Evolutionary conservation across 37 sponge, comb jelly and placozoan species (phyloP).

Genomic region (Ephydatia muelleri): DNA sequence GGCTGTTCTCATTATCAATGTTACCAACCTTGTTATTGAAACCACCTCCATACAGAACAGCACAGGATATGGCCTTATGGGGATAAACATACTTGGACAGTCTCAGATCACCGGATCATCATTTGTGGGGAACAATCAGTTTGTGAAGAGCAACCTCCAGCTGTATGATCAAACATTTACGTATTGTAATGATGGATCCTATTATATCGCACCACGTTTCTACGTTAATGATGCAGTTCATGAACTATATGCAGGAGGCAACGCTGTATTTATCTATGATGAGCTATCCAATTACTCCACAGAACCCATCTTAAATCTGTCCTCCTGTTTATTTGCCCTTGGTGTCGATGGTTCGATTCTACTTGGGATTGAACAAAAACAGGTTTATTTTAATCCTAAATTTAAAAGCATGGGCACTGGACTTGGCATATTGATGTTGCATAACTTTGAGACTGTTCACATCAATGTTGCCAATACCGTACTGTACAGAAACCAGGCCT

Average conservation of each 20-base stretch:
- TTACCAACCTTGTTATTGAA: background rate
- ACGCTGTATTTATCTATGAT: background rate
- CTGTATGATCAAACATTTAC: background rate
- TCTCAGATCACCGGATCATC: background rate
- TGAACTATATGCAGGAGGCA: background rate
- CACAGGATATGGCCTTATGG: slow-evolving; percentile 11
- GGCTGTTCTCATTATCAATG: background rate
- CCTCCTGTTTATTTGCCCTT: background rate
- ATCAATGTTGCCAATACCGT: background rate
- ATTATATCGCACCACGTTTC: background rate
- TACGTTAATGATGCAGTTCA: background rate
- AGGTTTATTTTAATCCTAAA: background rate
- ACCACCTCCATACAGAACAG: slow-evolving; percentile 14
- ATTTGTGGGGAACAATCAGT: background rate
- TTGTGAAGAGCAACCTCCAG: background rate
- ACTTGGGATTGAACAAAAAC: too few species aligned
- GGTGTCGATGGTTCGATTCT: background rate
- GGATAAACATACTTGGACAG: slow-evolving; percentile 1
- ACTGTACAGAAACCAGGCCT: background rate
- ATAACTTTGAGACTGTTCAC: background rate
- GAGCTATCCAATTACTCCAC: background rate
- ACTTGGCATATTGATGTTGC: background rate
- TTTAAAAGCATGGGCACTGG: background rate
- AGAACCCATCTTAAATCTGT: background rate
- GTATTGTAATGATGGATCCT: background rate